Evolutionary conservation across 2,113 vertebrate species (phyloP), one percentile per base, ranked within the genome.

Genomic region (Pelvicachromis taeniatus): DNA sequence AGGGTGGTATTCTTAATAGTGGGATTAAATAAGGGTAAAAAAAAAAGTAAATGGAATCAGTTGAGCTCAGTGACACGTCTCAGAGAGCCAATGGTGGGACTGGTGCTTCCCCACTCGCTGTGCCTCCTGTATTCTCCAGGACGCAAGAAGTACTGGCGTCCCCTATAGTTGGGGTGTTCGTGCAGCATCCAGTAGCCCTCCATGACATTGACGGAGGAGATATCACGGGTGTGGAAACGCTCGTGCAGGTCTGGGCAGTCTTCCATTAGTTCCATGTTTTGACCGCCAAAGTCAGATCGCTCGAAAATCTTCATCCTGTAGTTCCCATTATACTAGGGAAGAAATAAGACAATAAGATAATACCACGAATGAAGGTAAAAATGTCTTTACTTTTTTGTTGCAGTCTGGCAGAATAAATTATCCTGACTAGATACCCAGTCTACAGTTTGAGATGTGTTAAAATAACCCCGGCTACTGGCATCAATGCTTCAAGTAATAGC

Each of bases 301-400:
- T 96, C 93, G 2, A 94, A 96, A 77, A 96, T 92, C 89, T 95
- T 94, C 91, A 97, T 92, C 88, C 85, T 85, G 83, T 96, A 96
- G 88, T 85, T 94, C 19, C 95, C 96, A 6, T 53, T 90, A 48
- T 96, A 94, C 95, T 96, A 29, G 2, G 26, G 7, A 42, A 26
- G 75, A 56, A 80, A 80, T 16, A 33, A 55, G 7, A 77, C 13
- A 56, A 35, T 3, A 26, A 7, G 1, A 82, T 73, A 48, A 48
- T 12, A 45, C 4, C 12, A 53, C 5, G 19, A 55, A 54, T 58
- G 11, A 73, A 48, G 3, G 17, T 52, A 61, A 50, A 12, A 16
- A 17, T 50, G 11, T 70, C 1, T 70, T n/a, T 52, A 3, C 19
- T 54, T 29, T 73, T 73, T 4, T 73, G 9, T 29, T 50, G 23